These are phyloP conservation scores for Sebastes iracundus DNA, from an alignment of 2,797 vertebrate species.

Conservation along the genomic window DNA sequence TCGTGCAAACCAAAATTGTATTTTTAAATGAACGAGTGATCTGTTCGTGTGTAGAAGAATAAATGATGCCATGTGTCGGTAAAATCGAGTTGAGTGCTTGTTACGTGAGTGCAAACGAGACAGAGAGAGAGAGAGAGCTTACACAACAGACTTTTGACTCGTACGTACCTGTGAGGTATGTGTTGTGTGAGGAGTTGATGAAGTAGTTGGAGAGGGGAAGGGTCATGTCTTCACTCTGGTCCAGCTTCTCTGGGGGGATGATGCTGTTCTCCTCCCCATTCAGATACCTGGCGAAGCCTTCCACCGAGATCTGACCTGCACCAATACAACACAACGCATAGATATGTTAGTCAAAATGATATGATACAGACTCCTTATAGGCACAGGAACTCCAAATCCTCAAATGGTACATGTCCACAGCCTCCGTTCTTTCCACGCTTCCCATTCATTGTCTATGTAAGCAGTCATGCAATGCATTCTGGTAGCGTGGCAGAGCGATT, in stretches of 20 bases:
- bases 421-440: no score
- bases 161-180: slow-evolving; percentile 85
- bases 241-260: slow-evolving; percentile 97
- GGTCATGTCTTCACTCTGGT: slow-evolving; percentile 98
- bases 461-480: no score
- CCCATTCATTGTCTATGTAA: no score
- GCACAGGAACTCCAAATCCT: background rate
- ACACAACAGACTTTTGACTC: background rate
- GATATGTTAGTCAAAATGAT: background rate
- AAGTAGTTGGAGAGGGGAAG: slow-evolving; percentile 97
- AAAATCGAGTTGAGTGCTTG: slow-evolving; percentile 4
- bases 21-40: slow-evolving; percentile 50
- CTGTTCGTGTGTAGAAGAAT: slow-evolving; percentile 28
- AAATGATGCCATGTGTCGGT: slow-evolving; percentile 9
- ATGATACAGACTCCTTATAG: background rate
- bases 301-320: slow-evolving; percentile 96
- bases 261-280: slow-evolving; percentile 94
- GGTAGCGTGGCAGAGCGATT: no score
- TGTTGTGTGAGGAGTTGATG: slow-evolving; percentile 99
- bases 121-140: background rate
- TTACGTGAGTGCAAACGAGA: background rate
- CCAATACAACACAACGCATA: slow-evolving; percentile 3
- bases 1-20: slow-evolving; percentile 26
- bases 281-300: slow-evolving; percentile 93
- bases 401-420: no score